Base-by-base conservation (phyloP, 2,113 vertebrate species). In the Dinomys branickii region DNA sequence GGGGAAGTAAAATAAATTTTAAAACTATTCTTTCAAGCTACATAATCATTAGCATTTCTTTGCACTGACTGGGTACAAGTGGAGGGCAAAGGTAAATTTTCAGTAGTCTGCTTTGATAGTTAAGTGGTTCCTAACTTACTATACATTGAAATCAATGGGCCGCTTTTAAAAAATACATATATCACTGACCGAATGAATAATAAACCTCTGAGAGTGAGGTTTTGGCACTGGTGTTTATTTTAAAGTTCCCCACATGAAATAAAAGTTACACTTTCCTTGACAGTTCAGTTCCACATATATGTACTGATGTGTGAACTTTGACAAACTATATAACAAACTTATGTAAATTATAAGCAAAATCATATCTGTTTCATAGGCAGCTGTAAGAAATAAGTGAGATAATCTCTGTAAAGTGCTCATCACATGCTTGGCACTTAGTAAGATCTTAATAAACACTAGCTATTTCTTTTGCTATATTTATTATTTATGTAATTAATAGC, bases 1-100 rank as follows among this genome's bases (percentile, higher is more conserved):
- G 7, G 86, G 1, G 3, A 77, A 91, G 10, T 28, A 87, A 93
- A 87, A 52, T 67, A 65, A 89, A 56, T 67, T 58, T 58, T 71
- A 65, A 96, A 96, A 59, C 61, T 92, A 77, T 71, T 88, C 4
- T 88, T 90, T 61, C 52, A 94, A 92, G 41, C n/a, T 69, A 59
- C 47, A 30, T 56, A 88, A 56, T 20, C 19, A 56, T 61, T 41
- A 90, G 2, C 17, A 41, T 52, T 87, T 83, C 30, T 81, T 69
- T 88, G 50, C 75, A 77, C 7, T 75, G 65, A 56, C 20, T 89
- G 59, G 13, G 30, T n/a, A 84, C 85, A 94, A 88, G 1, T 47
- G 38, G n/a, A 94, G 17, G 58, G 11, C 88, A 96, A 67, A 89
- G 24, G 58, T 59, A 80, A 93, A 41, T 14, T 88, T 52, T 86